phyloP scores from a whole-genome alignment of 2,113 vertebrate genomes.

The Indri indri region DNA sequence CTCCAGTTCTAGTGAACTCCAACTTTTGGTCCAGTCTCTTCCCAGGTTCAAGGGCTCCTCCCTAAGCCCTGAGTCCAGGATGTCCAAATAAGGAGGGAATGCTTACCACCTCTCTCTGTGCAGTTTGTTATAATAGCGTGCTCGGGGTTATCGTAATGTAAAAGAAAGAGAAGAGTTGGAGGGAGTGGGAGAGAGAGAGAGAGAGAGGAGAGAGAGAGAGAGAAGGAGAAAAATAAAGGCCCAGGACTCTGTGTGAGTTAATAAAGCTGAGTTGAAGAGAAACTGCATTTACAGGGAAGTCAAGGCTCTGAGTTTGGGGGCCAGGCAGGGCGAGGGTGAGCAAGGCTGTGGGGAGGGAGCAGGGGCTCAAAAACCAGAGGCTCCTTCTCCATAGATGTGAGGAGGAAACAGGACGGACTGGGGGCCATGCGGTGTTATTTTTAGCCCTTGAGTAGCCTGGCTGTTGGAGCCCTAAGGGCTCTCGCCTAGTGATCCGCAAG shows the following conservation, averaged over 20 bases:
- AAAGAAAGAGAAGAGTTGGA: neutral
- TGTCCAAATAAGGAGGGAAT: neutral
- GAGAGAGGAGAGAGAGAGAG: neutral
- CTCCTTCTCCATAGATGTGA: neutral
- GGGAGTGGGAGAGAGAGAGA: neutral
- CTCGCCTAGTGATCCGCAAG: neutral
- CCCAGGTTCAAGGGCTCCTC: neutral
- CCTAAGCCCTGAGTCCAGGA: neutral
- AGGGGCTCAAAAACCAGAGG: neutral
- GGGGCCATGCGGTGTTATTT: neutral
- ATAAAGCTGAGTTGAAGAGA: too few relatives aligned
- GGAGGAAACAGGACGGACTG: neutral
- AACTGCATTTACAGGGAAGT: neutral
- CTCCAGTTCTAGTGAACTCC: neutral
- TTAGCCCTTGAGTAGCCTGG: neutral
- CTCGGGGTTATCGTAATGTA: neutral
- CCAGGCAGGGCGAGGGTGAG: neutral
- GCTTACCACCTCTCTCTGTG: neutral
- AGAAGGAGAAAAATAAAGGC: too few relatives aligned
- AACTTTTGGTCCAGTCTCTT: neutral
- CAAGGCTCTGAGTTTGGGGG: neutral
- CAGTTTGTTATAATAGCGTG: too few relatives aligned
- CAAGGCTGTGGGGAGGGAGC: neutral
- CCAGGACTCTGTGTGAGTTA: neutral
- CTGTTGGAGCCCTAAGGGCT: neutral